Conservation (phyloP, 1,140 invertebrate genomes). For the Drosophila azteca region DNA sequence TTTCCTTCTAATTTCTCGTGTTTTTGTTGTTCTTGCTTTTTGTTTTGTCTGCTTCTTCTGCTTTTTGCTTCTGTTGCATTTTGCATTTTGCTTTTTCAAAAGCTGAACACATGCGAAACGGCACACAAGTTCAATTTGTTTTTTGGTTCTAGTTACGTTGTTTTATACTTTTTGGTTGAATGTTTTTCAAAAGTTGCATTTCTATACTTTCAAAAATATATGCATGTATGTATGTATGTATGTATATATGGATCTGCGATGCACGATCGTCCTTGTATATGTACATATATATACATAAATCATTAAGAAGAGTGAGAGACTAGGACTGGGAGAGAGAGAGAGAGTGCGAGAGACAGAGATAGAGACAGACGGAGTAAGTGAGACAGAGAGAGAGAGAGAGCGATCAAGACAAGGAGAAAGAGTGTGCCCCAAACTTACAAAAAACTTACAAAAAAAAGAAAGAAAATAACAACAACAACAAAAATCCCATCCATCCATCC, state of each 20-base stretch:
- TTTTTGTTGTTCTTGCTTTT: no score
- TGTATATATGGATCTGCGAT: conserved; percentile 48
- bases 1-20: no score
- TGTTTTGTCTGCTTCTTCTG: no score
- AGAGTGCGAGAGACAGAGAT: conserved; percentile 29
- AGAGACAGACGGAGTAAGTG: conserved; percentile 10
- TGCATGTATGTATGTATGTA: conserved; percentile 15
- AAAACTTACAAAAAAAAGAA: conserved; percentile 5
- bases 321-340: conserved; percentile 1
- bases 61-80: no score
- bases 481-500: background rate
- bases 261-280: conserved; percentile 53
- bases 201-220: conserved; percentile 75
- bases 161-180: conserved; percentile 36
- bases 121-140: conserved; percentile 36
- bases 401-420: conserved; percentile 33
- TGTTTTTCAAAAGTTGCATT: conserved; percentile 77
- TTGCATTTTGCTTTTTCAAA: no score
- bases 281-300: conserved; percentile 41
- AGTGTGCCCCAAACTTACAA: conserved; percentile 30
- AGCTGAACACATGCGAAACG: no score
- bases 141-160: conserved; percentile 53
- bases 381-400: conserved; percentile 43
- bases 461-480: background rate
- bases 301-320: conserved; percentile 1